A percentile compares a stretch with the other conserved stretches of the same genome.
phyloP scores from a whole-genome alignment of 1,140 invertebrate genomes.

The Heliconius melpomene region DNA sequence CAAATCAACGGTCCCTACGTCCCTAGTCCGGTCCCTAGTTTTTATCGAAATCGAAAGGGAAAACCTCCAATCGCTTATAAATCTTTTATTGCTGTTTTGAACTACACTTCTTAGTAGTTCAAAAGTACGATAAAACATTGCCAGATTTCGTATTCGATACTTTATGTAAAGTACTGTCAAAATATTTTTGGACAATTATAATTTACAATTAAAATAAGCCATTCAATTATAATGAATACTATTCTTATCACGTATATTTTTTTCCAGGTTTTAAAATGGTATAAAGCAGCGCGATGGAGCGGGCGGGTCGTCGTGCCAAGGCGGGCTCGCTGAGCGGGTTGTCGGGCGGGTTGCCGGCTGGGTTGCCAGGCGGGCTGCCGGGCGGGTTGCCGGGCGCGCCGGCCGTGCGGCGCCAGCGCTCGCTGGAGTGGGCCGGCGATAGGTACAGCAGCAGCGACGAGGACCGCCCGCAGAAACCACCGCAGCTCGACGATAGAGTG shows the following conservation, averaged over 20 bases:
- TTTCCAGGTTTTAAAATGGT: constrained; percentile 62
- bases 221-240: neutral
- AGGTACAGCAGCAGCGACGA: constrained; percentile 85
- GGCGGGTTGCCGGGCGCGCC: constrained; percentile 52
- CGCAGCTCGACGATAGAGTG: constrained; percentile 83
- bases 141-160: too few species aligned
- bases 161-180: too few species aligned
- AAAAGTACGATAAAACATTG: too few species aligned
- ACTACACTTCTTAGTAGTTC: too few species aligned
- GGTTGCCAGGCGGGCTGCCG: constrained; percentile 53
- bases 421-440: constrained; percentile 84
- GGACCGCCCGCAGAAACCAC: constrained; percentile 78
- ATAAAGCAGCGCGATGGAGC: constrained; percentile 69
- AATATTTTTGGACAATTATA: too few species aligned
- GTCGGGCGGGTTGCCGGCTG: constrained; percentile 51
- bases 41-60: too few species aligned
- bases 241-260: neutral
- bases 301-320: constrained; percentile 70
- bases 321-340: constrained; percentile 73
- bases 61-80: too few species aligned
- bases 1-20: too few species aligned
- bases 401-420: constrained; percentile 82
- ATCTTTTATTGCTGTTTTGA: too few species aligned
- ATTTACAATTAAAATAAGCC: neutral
- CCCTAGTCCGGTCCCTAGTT: too few species aligned